phyloP scores from a whole-genome alignment of 2,888 invertebrate genomes.

The Glaucopsyche alexis region DNA sequence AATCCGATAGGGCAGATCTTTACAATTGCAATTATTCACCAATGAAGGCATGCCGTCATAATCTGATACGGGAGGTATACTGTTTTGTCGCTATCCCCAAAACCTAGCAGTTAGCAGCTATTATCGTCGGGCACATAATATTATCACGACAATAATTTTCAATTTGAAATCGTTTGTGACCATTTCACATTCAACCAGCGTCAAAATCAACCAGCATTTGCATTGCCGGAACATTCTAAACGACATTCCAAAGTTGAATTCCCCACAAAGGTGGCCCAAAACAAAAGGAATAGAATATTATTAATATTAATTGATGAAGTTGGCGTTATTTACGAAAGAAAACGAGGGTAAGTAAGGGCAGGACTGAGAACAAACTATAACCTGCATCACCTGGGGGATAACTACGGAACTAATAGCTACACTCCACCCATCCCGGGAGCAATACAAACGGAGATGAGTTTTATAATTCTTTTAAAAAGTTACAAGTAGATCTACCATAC shows the following conservation, averaged over 20 bases:
- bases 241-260: constrained; percentile 4
- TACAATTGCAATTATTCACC: constrained; percentile 6
- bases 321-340: not conserved
- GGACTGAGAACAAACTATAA: not conserved
- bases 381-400: constrained; percentile 4
- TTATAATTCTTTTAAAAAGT: constrained; percentile 4
- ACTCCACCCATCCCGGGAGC: not conserved
- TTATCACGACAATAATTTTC: not conserved
- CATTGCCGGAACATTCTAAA: not conserved
- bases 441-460: not conserved
- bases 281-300: not conserved
- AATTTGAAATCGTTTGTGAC: not conserved
- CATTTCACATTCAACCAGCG: not conserved
- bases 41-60: not conserved
- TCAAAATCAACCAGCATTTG: not conserved
- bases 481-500: not conserved
- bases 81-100: not conserved
- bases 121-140: not conserved
- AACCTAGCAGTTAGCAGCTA: not conserved
- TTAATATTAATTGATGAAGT: constrained; percentile 13
- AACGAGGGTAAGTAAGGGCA: not conserved
- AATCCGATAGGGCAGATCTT: constrained; percentile 7
- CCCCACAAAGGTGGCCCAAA: not conserved
- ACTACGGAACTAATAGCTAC: constrained; percentile 6
- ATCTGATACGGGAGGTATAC: not conserved